These are phyloP conservation scores for Sebastes jordani DNA, from an alignment of 2,797 vertebrate genomes.

Conservation along the genomic window DNA sequence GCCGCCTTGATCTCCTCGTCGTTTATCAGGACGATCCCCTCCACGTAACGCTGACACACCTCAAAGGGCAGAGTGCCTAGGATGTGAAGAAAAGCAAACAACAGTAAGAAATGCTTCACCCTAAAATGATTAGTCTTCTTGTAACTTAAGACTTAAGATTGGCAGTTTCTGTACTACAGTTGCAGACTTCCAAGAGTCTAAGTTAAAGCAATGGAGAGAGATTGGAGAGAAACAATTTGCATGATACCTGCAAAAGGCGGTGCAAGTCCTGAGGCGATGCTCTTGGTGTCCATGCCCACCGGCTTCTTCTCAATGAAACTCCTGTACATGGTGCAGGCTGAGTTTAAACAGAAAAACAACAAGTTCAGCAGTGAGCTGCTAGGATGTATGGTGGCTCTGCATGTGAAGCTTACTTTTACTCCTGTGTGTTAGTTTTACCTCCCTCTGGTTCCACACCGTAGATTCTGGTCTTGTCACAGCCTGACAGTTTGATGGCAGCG, in stretches of 20 bases:
- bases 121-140: background rate
- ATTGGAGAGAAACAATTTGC: background rate
- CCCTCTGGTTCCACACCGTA: constrained; percentile 85
- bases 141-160: rapidly evolving
- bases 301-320: constrained; percentile 83
- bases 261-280: constrained; percentile 82
- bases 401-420: background rate
- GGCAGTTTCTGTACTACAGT: too few relatives aligned
- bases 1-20: constrained; percentile 81
- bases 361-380: background rate
- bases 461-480: constrained; percentile 75
- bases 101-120: background rate
- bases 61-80: constrained; percentile 78
- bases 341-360: background rate
- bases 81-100: background rate
- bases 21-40: constrained; percentile 79
- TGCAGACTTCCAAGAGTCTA: too few relatives aligned
- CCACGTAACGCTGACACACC: constrained; percentile 78
- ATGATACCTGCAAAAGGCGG: constrained; percentile 82
- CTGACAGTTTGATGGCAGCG: constrained; percentile 81
- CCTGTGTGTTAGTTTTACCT: constrained; percentile 59
- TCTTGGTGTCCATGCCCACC: constrained; percentile 80
- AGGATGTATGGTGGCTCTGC: rapidly evolving
- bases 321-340: constrained; percentile 85
- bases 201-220: background rate